Conservation (phyloP, 2,113 vertebrate species). For the Oreochromis aureus region DNA sequence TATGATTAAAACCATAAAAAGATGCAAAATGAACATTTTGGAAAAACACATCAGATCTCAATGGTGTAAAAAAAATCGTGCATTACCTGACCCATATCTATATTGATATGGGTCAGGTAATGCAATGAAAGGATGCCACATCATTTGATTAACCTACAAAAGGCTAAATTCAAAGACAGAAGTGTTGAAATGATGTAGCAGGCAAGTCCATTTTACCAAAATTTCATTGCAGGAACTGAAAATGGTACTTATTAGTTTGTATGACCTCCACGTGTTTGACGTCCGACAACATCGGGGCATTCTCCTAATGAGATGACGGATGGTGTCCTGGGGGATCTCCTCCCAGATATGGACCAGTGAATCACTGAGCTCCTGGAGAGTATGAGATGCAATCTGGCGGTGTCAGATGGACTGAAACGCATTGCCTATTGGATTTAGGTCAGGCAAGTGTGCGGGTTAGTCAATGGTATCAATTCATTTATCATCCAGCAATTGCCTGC, state of each 20-base stretch:
- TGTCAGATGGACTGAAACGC: neutral
- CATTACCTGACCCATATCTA: neutral
- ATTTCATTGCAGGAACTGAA: neutral
- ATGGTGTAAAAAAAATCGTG: neutral
- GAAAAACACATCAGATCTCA: neutral
- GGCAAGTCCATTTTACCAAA: neutral
- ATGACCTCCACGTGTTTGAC: neutral
- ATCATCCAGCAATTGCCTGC: neutral
- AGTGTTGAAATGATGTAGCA: neutral
- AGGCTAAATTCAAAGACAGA: neutral
- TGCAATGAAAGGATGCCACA: neutral
- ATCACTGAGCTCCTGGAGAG: neutral
- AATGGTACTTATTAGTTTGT: neutral
- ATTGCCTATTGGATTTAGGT: neutral
- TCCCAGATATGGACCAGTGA: neutral
- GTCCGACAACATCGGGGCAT: neutral
- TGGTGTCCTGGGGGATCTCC: neutral
- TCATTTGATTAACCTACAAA: neutral
- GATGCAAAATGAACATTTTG: neutral
- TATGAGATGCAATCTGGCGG: neutral
- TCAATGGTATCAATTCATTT: neutral
- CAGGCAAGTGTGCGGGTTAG: neutral
- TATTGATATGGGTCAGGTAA: neutral
- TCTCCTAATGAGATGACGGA: neutral
- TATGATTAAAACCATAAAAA: neutral